Percentiles rank a stretch among this genome's conserved stretches.
These are phyloP conservation scores for Ceratotherium simum DNA, from an alignment of 2,113 vertebrate genomes.

Conservation along the genomic window DNA sequence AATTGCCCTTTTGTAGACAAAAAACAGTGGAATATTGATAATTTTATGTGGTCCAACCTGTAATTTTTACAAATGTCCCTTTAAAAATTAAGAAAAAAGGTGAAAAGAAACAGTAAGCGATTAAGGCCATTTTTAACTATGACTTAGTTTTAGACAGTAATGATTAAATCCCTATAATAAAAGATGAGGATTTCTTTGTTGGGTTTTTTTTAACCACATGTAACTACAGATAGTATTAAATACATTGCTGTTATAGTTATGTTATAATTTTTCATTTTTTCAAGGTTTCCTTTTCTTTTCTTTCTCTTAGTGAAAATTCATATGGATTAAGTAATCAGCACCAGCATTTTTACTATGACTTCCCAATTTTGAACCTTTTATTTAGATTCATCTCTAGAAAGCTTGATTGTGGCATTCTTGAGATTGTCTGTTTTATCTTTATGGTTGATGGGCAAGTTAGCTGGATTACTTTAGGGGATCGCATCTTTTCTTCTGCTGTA, in stretches of 20 bases:
- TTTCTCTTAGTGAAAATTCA: not conserved
- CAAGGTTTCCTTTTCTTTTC: not conserved
- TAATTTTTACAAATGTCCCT: not conserved
- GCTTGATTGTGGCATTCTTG: not conserved
- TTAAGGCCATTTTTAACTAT: not conserved
- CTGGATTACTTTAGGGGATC: not conserved
- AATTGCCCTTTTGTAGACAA: not conserved
- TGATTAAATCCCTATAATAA: not conserved
- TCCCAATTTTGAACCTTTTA: not conserved
- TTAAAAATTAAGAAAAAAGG: not conserved
- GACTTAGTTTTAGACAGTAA: not conserved
- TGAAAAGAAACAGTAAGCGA: not conserved
- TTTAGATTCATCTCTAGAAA: not conserved
- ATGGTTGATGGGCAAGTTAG: not conserved
- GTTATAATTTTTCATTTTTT: not conserved
- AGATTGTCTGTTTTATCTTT: not conserved
- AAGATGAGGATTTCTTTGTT: not conserved
- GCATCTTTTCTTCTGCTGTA: not conserved
- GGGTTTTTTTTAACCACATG: not conserved
- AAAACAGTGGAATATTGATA: not conserved
- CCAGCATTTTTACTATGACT: not conserved
- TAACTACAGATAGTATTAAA: not conserved
- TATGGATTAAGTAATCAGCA: not conserved
- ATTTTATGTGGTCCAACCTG: not conserved
- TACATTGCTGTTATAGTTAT: not conserved